Evolutionary conservation across 53 echinoderm and acorn worm species (phyloP).

Genomic region (Echinarachnius parma): DNA sequence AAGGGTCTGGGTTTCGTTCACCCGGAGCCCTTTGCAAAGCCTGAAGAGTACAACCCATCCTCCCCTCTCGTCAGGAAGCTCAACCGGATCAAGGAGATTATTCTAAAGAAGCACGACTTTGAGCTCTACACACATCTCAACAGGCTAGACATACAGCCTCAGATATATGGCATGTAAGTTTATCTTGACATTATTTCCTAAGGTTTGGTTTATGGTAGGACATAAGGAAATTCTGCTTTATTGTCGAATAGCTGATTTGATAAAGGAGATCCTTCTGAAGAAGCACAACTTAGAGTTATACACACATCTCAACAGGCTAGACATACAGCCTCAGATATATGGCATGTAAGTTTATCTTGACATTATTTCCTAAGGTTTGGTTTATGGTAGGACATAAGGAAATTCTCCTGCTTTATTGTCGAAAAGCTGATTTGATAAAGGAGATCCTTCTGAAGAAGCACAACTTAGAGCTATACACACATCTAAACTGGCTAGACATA

Average conservation of each 20-base stretch:
- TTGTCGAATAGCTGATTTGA: too few species aligned
- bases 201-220: too few species aligned
- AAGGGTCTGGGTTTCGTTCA: slow-evolving; percentile 41
- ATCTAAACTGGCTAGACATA: slow-evolving; percentile 81
- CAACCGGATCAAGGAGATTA: slow-evolving; percentile 72
- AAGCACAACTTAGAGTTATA: slow-evolving; percentile 72
- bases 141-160: slow-evolving; percentile 86
- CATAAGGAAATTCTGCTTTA: too few species aligned
- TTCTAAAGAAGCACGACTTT: slow-evolving; percentile 70
- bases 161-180: slow-evolving; percentile 98
- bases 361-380: too few species aligned
- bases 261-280: slow-evolving; percentile 77
- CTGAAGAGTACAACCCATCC: slow-evolving; percentile 58
- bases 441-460: slow-evolving; percentile 72
- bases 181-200: too few species aligned
- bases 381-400: too few species aligned
- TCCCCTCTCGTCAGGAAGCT: slow-evolving; percentile 87
- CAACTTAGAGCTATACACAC: slow-evolving; percentile 73
- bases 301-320: slow-evolving; percentile 73
- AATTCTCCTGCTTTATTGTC: too few species aligned
- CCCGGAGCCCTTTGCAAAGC: slow-evolving; percentile 71
- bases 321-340: slow-evolving; percentile 93
- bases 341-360: slow-evolving; percentile 99
- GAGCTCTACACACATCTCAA: slow-evolving; percentile 81
- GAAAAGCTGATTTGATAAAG: too few species aligned